Evolutionary conservation across 2,113 vertebrate species (phyloP), one percentile per base, ranked within the genome.

Genomic region (Hoplias malabaricus): DNA sequence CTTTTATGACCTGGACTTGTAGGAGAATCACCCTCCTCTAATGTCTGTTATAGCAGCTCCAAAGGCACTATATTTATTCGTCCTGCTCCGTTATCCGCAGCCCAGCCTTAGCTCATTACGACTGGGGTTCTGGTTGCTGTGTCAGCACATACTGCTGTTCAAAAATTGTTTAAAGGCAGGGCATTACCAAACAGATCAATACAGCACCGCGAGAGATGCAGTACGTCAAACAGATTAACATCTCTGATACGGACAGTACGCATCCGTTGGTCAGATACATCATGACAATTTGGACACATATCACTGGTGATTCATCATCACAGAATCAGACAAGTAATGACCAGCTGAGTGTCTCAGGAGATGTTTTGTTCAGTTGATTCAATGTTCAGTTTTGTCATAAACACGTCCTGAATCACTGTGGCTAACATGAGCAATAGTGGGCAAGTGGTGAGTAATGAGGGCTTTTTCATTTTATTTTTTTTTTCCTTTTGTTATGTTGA

Each of bases 121-220:
- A 9, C 50, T 48, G 10, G 9, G 57, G 31, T 31, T n/a, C 21
- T 6, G n/a, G 12, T n/a, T 31, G 42, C 66, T 68, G 67, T 38
- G 16, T 78, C 77, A 78, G 77, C 42, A 50, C 25, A 78, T 46
- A 36, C 46, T 53, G 42, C 62, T 68, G 54, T 59, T 80, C 31
- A 65, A 50, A 65, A 71, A 61, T 34, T 53, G 40, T 67, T 75
- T 75, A 80, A 62, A 77, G 67, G 31, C 70, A 57, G 71, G 12
- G 48, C 74, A 82, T 79, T 81, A 40, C n/a, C 61, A 34, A 71
- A 59, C 56, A 36, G 21, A 82, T 80, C 77, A 56, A 77, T 78
- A 80, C 43, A 14, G 42, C 73, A 38, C 2, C 43, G 33, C 23
- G 33, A 76, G 61, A 25, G 72, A 29, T 23, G 68, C 33, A 69